Evolutionary conservation across 2,888 invertebrate genomes (phyloP), one percentile per base, ranked within the genome.

Genomic region (Bombylius discolor): DNA sequence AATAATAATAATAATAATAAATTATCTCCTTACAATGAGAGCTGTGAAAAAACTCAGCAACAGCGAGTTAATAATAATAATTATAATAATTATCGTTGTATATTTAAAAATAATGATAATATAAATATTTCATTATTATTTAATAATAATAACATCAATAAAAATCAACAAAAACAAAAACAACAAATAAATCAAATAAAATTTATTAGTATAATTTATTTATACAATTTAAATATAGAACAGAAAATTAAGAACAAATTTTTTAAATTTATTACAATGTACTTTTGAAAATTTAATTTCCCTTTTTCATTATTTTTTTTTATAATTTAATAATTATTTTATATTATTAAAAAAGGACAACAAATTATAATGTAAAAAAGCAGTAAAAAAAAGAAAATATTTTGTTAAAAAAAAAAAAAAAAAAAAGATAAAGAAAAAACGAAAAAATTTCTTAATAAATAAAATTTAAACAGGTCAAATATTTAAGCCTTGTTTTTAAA

Each of bases 21-120:
- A 23, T 23, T 23, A 23, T 23, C 23, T 23, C 23, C 23, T 23
- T 23, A 23, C 23, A 23, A 56, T 42, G 36, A 51, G 53, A 55
- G 55, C 57, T 57, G 57, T 57, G 55, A 58, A 23, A 23, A 23
- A 55, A 55, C 47, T 46, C 53, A 48, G 47, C 55, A 44, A 56
- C 23, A 32, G 47, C 32, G 32, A 47, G 23, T 23, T 32, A 47
- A 31, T 47, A 47, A 47, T 32, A 47, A 47, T 11, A 42, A 42
- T 42, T 11, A 36, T 36, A 36, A 36, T 36, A 47, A 47, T 23
- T n/a, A 47, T 23, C 23, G 23, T 23, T 23, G 23, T 32, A 47
- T 23, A 23, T 23, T 42, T 11, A 42, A 42, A 42, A 11, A 42
- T 23, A 23, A 23, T 42, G 12, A 42, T 42, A 42, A 39, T 9